A percentile compares a stretch with the other conserved stretches of the same genome.
Conservation (phyloP, 2,888 invertebrate species). For the Sicus ferrugineus region DNA sequence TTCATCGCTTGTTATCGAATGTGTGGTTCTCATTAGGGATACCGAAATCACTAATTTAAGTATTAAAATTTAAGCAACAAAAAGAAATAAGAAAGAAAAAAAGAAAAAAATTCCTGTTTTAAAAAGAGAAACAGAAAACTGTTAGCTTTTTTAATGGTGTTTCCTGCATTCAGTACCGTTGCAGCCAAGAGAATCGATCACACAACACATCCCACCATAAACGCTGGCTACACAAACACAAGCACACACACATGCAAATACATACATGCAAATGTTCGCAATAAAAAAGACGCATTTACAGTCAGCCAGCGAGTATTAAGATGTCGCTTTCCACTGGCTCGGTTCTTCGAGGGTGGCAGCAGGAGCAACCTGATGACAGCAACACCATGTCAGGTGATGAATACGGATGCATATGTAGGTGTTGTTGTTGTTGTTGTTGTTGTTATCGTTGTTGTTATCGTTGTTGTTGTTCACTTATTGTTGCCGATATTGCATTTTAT, state of each 20-base stretch:
- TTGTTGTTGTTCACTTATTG: too few species aligned
- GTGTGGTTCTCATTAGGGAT: too few species aligned
- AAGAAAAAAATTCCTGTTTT: neutral
- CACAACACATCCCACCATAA: too few species aligned
- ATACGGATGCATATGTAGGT: neutral
- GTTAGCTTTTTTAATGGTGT: neutral
- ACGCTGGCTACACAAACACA: slow-evolving; percentile 27
- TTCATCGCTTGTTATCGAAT: too few species aligned
- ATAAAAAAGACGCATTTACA: neutral
- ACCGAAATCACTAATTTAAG: neutral
- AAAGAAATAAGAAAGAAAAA: neutral
- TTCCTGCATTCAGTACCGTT: neutral
- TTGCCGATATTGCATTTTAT: too few species aligned
- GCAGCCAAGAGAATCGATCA: neutral
- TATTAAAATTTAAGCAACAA: neutral
- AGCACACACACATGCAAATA: slow-evolving; percentile 35
- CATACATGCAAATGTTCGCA: slow-evolving; percentile 43
- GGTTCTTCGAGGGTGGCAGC: too few species aligned
- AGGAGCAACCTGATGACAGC: too few species aligned
- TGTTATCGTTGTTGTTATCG: neutral
- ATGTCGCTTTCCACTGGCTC: too few species aligned
- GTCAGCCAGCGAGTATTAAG: too few species aligned
- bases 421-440: neutral
- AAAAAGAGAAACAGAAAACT: slow-evolving; percentile 11
- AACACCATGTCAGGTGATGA: too few species aligned